Evolutionary conservation across 2,888 invertebrate species (phyloP).

Genomic region (Dromius quadrimaculatus): DNA sequence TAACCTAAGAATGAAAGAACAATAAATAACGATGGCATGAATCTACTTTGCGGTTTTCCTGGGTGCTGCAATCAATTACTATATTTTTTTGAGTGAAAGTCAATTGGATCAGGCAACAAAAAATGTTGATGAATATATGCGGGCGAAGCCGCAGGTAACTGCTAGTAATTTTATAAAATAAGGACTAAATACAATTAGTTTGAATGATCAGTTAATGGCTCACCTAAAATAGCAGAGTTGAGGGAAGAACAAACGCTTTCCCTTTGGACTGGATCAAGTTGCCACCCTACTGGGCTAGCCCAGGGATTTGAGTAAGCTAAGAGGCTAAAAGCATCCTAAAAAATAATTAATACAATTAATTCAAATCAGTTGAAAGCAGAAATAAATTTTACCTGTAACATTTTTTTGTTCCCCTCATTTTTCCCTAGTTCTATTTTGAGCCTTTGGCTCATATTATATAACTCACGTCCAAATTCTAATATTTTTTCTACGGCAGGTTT

Average conservation of each 20-base stretch:
- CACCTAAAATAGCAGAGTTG: slow-evolving; percentile 97
- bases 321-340: slow-evolving; percentile 96
- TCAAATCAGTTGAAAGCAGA: slow-evolving; percentile 3
- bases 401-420: slow-evolving; percentile 87
- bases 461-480: slow-evolving; percentile 93
- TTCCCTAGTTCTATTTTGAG: slow-evolving; percentile 85
- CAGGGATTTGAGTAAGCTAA: slow-evolving; percentile 98
- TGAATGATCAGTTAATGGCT: too few species aligned
- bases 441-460: slow-evolving; percentile 91
- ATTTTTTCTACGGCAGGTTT: slow-evolving; percentile 92
- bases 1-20: too few species aligned
- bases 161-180: too few species aligned
- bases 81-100: too few species aligned
- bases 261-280: slow-evolving; percentile 92
- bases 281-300: slow-evolving; percentile 97
- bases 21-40: too few species aligned
- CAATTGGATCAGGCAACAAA: too few species aligned
- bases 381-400: slow-evolving; percentile 92
- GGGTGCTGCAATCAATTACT: too few species aligned
- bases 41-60: too few species aligned
- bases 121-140: too few species aligned
- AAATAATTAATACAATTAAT: too few species aligned
- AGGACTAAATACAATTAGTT: too few species aligned
- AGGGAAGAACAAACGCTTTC: slow-evolving; percentile 96
- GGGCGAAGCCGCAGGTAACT: too few species aligned